Percentiles rank a stretch among this genome's conserved stretches.
phyloP scores from a whole-genome alignment of 2,888 invertebrate genomes.

The Scrobipalpa atriplicella region DNA sequence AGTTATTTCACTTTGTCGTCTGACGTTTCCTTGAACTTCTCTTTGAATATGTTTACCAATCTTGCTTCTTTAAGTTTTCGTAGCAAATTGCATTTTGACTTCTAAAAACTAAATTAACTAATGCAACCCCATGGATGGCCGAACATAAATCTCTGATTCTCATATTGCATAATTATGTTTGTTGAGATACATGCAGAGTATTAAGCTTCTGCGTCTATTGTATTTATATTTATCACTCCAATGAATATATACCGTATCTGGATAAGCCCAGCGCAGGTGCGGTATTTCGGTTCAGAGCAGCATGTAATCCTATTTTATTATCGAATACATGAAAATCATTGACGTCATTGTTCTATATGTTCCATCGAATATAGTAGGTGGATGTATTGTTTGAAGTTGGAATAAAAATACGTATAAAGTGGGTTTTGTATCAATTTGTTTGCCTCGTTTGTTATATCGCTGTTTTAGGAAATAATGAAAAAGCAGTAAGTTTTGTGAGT shows the following conservation, averaged over 20 bases:
- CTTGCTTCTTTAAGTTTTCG: not conserved
- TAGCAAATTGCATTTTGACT: not conserved
- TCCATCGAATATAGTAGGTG: constrained; percentile 21
- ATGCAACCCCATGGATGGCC: no score
- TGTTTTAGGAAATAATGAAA: no score
- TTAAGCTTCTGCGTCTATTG: not conserved
- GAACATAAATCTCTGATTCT: not conserved
- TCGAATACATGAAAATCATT: constrained; percentile 35
- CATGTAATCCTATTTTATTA: constrained; percentile 45
- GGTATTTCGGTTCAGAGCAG: constrained; percentile 20
- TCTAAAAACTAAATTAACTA: no score
- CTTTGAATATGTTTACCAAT: not conserved
- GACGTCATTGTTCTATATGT: constrained; percentile 35
- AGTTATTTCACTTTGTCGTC: constrained; percentile 11
- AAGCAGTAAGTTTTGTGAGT: not conserved
- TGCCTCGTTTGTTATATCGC: no score
- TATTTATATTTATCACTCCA: not conserved
- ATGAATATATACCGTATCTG: not conserved
- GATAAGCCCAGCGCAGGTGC: constrained; percentile 27
- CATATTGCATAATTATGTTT: not conserved
- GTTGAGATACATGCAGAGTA: not conserved
- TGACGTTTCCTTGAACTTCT: not conserved
- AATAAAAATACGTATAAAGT: not conserved
- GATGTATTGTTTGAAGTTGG: not conserved
- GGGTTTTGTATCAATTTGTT: no score